A percentile compares a stretch with the other conserved stretches of the same genome.
phyloP scores from a whole-genome alignment of 2,113 vertebrate genomes.

The Pandion haliaetus region DNA sequence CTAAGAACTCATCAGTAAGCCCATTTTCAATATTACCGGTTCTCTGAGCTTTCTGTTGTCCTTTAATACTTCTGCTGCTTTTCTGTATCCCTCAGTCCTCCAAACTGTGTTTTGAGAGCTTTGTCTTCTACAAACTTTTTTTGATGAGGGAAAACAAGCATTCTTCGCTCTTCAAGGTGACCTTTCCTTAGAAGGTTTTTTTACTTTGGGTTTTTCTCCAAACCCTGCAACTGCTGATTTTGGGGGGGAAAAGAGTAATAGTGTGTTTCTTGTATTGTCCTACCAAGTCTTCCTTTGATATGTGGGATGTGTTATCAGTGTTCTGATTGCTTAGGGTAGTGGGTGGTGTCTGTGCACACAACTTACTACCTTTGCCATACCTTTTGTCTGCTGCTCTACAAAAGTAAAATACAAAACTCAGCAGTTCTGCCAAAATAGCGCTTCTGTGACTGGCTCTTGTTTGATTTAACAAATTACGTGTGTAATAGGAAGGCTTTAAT shows the following conservation, averaged over 20 bases:
- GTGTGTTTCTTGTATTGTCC: neutral
- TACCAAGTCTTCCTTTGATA: neutral
- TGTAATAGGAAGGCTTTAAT: neutral
- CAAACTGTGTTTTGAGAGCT: neutral
- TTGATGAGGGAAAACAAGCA: neutral
- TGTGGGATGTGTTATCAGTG: neutral
- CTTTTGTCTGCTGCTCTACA: neutral
- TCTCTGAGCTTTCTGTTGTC: slow-evolving; percentile 1
- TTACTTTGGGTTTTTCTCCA: neutral
- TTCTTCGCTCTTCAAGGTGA: neutral
- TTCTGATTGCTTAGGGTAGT: neutral
- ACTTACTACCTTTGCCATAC: neutral
- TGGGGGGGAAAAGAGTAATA: neutral
- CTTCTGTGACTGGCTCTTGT: neutral
- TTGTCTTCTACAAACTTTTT: neutral
- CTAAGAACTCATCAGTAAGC: slow-evolving; percentile 34
- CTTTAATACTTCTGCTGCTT: neutral
- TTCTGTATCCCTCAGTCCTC: neutral
- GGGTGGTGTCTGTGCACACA: neutral
- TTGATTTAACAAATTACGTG: neutral
- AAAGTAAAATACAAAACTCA: neutral
- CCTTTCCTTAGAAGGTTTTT: neutral
- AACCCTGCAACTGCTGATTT: neutral
- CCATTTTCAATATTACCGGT: neutral
- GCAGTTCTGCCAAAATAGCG: neutral